A percentile compares a stretch with the other conserved stretches of the same genome.
These are phyloP conservation scores for Macroramphosus scolopax DNA, from an alignment of 2,797 vertebrate genomes.

Conservation along the genomic window DNA sequence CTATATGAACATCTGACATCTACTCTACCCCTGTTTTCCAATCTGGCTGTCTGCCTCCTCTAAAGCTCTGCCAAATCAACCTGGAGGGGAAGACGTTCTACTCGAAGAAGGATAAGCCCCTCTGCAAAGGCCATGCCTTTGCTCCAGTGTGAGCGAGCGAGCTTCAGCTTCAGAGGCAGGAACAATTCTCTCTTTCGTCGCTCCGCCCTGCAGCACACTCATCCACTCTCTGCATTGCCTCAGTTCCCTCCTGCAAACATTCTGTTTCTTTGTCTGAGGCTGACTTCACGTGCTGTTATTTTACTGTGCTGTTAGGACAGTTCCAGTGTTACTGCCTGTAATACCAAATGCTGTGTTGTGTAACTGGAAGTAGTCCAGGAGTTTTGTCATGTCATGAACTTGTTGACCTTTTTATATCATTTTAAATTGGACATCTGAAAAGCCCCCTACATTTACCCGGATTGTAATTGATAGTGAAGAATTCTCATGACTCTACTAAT, in stretches of 20 bases:
- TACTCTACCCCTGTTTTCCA: slow-evolving; percentile 31
- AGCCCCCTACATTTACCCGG: background rate
- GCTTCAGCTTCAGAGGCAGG: slow-evolving; percentile 53
- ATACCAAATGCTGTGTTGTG: slow-evolving; percentile 38
- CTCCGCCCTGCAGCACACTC: slow-evolving; percentile 22
- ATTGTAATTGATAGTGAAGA: slow-evolving; percentile 4
- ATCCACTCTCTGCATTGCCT: background rate
- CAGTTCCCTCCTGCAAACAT: too few relatives aligned
- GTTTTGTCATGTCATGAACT: slow-evolving; percentile 28
- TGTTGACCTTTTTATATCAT: slow-evolving; percentile 21
- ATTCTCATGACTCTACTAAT: slow-evolving; percentile 7
- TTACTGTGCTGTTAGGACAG: slow-evolving; percentile 18
- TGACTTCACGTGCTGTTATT: slow-evolving; percentile 18
- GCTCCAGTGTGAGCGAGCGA: slow-evolving; percentile 85
- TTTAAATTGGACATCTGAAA: background rate
- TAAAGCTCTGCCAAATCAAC: slow-evolving; percentile 97
- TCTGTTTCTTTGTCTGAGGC: slow-evolving; percentile 40
- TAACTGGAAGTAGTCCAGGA: slow-evolving; percentile 52
- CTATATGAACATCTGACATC: slow-evolving; percentile 42
- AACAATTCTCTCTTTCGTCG: slow-evolving; percentile 32
- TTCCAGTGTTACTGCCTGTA: slow-evolving; percentile 31
- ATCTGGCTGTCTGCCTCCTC: slow-evolving; percentile 57
- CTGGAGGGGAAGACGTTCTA: slow-evolving; percentile 99
- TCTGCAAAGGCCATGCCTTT: slow-evolving; percentile 99
- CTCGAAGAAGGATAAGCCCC: slow-evolving; percentile 98